phyloP scores from a whole-genome alignment of 2,888 invertebrate species.

The Rotaria magnacalcarata region DNA sequence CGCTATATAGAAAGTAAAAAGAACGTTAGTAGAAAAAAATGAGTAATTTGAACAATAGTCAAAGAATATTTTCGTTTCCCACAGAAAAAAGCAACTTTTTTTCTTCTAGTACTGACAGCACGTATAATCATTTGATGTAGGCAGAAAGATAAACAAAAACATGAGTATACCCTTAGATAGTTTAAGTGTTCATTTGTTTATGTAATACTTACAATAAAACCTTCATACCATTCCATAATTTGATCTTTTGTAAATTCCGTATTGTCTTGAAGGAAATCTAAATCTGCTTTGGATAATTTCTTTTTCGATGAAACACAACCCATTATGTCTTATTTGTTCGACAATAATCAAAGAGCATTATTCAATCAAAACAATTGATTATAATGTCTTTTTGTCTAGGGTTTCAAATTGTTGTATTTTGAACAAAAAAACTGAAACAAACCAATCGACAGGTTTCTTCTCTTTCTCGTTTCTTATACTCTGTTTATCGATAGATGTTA shows the following conservation, averaged over 20 bases:
- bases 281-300: constrained; percentile 43
- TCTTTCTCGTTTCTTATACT: not conserved
- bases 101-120: not conserved
- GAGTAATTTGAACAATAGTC: not conserved
- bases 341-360: not conserved
- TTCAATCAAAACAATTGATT: not conserved
- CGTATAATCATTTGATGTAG: not conserved
- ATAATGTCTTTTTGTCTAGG: too few species aligned
- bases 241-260: constrained; percentile 43
- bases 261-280: constrained; percentile 41
- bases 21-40: not conserved
- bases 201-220: constrained; percentile 37
- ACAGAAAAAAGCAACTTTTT: not conserved
- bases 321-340: constrained; percentile 18
- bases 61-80: not conserved
- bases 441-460: not conserved
- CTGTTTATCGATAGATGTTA: not conserved
- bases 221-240: constrained; percentile 44
- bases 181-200: too few species aligned
- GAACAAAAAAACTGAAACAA: not conserved
- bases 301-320: constrained; percentile 41
- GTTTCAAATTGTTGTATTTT: not conserved
- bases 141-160: not conserved
- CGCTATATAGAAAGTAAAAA: not conserved
- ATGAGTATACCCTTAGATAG: too few species aligned